Conservation (phyloP, 1,140 invertebrate genomes). For the Dinoponera quadriceps region DNA sequence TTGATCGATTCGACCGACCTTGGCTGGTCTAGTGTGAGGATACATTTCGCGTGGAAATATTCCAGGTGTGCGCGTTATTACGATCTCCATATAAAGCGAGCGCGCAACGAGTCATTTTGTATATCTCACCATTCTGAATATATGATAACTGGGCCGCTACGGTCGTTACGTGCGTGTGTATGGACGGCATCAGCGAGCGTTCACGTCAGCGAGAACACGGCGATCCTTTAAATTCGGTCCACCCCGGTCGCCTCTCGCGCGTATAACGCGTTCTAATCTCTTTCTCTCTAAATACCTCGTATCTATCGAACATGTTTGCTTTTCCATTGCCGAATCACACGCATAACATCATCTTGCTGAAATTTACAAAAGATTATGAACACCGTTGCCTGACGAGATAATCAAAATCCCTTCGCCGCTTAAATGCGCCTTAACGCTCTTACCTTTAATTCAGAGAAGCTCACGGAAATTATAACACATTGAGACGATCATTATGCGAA, state of each 20-base stretch:
- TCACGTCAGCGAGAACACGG: background rate
- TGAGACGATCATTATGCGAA: no score
- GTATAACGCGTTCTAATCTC: background rate
- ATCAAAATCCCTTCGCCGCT: no score
- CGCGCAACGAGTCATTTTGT: constrained; percentile 5
- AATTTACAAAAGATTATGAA: no score
- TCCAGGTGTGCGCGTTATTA: constrained; percentile 30
- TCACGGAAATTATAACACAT: no score
- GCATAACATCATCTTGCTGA: no score
- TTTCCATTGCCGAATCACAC: no score
- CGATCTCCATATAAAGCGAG: background rate
- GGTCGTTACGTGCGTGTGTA: constrained; percentile 2
- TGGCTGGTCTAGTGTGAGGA: constrained; percentile 9
- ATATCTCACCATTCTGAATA: constrained; percentile 5
- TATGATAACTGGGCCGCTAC: background rate
- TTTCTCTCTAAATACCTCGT: background rate
- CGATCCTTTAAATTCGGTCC: constrained; percentile 1
- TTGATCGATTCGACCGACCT: constrained; percentile 46
- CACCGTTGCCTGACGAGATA: no score
- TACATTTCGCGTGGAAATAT: constrained; percentile 50
- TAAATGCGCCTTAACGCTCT: no score
- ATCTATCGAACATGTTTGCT: no score
- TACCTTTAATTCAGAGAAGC: no score
- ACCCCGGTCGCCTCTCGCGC: background rate
- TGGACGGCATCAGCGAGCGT: background rate